Conservation (phyloP, 2,113 vertebrate genomes). For the Turdus rufiventris region DNA sequence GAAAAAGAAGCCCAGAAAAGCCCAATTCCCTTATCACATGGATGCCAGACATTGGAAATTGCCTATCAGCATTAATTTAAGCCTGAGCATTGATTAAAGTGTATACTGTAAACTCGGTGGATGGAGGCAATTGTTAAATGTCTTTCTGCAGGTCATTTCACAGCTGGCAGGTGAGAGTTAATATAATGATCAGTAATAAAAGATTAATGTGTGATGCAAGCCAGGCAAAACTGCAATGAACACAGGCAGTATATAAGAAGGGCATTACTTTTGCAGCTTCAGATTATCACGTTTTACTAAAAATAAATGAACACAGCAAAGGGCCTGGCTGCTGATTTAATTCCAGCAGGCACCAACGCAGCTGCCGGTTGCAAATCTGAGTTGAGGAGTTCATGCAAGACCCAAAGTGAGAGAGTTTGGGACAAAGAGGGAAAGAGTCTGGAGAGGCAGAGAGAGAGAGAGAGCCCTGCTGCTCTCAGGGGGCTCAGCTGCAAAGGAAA, state of each 20-base stretch:
- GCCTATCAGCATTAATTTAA: conserved; percentile 72
- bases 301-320: conserved; percentile 12
- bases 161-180: conserved; percentile 64
- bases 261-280: not conserved
- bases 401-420: not conserved
- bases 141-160: conserved; percentile 63
- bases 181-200: conserved; percentile 64
- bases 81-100: conserved; percentile 64
- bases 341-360: not conserved
- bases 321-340: not conserved
- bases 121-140: conserved; percentile 51
- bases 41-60: conserved; percentile 62
- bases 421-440: not conserved
- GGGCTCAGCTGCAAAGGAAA: not conserved
- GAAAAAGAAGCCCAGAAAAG: conserved; percentile 26
- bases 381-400: not conserved
- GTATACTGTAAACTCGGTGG: conserved; percentile 41
- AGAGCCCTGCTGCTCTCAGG: not conserved
- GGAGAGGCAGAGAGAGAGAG: not conserved
- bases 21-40: conserved; percentile 57
- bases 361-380: not conserved
- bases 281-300: not conserved
- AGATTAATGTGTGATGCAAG: conserved; percentile 47
- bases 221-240: conserved; percentile 33
- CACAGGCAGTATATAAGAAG: not conserved